Evolutionary conservation across 2,888 invertebrate species (phyloP).

Genomic region (Drosophila cracens): DNA sequence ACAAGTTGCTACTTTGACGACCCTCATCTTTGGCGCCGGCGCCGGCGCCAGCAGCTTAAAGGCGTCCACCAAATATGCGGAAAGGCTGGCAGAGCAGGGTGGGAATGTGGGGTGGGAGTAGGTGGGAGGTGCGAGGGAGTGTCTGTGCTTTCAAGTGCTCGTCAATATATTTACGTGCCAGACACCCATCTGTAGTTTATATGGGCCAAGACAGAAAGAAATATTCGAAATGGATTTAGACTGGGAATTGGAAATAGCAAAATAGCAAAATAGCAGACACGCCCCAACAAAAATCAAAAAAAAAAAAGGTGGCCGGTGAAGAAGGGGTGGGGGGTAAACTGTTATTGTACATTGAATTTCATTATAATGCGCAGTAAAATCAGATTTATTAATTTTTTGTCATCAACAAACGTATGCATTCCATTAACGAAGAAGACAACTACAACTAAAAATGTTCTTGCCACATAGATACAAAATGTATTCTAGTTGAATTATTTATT

Average conservation of each 20-base stretch:
- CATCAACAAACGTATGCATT: neutral
- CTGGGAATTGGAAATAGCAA: neutral
- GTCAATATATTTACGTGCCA: constrained; percentile 30
- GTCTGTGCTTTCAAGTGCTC: constrained; percentile 52
- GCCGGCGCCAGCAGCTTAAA: constrained; percentile 68
- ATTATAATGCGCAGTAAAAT: neutral
- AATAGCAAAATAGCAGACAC: neutral
- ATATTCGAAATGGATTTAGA: constrained; percentile 23
- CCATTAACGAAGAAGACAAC: neutral
- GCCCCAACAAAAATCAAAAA: neutral
- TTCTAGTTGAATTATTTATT: neutral
- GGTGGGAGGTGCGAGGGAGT: neutral
- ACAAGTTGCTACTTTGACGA: constrained; percentile 54
- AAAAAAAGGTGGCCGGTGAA: neutral
- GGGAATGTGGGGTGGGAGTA: neutral
- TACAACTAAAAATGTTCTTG: neutral
- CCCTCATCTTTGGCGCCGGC: constrained; percentile 48
- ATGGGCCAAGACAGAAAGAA: constrained; percentile 9
- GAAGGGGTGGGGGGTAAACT: neutral
- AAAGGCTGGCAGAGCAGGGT: neutral
- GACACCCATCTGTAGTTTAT: constrained; percentile 24
- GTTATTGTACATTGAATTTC: neutral
- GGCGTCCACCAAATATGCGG: constrained; percentile 17
- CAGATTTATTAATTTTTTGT: neutral
- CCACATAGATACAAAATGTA: neutral